Conservation (phyloP, 2,113 vertebrate genomes). For the Vireo altiloquus region DNA sequence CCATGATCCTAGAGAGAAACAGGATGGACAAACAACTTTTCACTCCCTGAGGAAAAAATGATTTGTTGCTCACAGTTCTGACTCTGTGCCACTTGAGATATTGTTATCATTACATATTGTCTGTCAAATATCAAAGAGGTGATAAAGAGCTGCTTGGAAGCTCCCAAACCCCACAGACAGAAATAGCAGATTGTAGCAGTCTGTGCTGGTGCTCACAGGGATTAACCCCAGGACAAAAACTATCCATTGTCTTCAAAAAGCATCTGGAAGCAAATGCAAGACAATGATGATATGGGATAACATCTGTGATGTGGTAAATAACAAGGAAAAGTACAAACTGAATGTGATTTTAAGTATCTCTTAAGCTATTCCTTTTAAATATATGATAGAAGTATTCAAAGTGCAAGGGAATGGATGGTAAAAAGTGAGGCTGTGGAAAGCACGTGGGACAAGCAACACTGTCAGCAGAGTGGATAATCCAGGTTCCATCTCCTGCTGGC, state of each 20-base stretch:
- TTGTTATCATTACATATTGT: not conserved
- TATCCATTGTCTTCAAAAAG: not conserved
- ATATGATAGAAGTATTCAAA: not conserved
- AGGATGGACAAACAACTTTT: not conserved
- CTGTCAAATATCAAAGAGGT: not conserved
- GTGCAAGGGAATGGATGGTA: not conserved
- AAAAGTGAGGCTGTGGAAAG: not conserved
- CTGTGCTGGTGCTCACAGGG: not conserved
- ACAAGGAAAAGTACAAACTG: not conserved
- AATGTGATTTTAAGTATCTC: not conserved
- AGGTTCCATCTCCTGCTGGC: not conserved
- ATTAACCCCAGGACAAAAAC: not conserved
- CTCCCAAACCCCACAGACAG: not conserved
- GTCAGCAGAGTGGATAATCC: not conserved
- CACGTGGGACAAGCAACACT: not conserved
- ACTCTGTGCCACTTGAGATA: not conserved
- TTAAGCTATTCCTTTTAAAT: not conserved
- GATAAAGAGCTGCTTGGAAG: not conserved
- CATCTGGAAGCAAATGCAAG: not conserved
- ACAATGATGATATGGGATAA: not conserved
- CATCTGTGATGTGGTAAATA: not conserved
- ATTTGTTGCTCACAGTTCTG: not conserved
- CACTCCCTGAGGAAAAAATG: not conserved
- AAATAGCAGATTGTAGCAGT: not conserved
- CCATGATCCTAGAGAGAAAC: not conserved